Evolutionary conservation across 2,797 vertebrate genomes (phyloP), one percentile per base, ranked within the genome.

Genomic region (Phataginus tricuspis): DNA sequence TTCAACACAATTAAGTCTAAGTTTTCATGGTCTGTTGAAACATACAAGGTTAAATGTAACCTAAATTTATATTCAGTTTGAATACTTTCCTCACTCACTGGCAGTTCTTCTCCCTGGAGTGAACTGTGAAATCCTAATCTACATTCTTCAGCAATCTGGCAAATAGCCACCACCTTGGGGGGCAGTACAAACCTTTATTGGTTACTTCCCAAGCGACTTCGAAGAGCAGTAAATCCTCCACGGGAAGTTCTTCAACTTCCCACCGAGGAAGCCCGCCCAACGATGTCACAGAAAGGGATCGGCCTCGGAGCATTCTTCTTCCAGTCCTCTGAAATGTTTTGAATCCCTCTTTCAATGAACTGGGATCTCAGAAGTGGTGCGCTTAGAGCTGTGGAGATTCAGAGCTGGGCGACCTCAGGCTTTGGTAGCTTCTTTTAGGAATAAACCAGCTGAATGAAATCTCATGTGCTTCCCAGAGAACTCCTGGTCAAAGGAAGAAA

Each of bases 181-280:
- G 1, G 7, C 1, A 80, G 80, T 84, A 98, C 99, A 97, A 96
- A 99, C 99, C 99, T 99, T 99, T 99, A 98, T 99, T 99, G 91
- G 99, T 99, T 95, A 99, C 99, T 97, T 99, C 99, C 99, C 99
- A 99, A 74, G 99, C 98, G n/a, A 99, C 98, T 98, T 99, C 99
- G 16, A 99, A 99, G 39, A 99, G 99, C 95, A 99, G 97, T 86
- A 99, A 98, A 63, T 99, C 99, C 29, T 99, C 99, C 96, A 99
- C 98, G 0, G 99, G 99, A 61, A 99, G 98, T 27, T 99, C 98
- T 42, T 99, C 99, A 0, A 99, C 99, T 29, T 99, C 99, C 99
- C 99, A 99, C 90, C 98, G 98, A 0, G 99, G 99, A 84, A 99
- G 98, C 6, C 99, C 99, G 0, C 99, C 99, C 63, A 99, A 98